Conservation (phyloP, 1,140 invertebrate genomes). For the Meloidogyne exigua region DNA sequence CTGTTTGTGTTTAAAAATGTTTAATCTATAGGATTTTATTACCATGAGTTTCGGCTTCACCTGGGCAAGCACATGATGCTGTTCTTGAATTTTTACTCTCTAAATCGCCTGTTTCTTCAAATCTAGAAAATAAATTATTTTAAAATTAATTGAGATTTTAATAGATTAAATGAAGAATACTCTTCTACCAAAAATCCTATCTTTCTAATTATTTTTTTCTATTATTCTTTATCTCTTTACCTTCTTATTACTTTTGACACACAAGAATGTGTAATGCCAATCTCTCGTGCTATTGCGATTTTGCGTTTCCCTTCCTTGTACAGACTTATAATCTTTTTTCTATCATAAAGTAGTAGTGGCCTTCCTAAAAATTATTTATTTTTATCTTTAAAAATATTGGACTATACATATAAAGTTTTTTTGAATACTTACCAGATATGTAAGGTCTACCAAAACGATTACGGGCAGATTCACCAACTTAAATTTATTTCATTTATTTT, state of each 20-base stretch:
- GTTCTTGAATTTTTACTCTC: constrained; percentile 21
- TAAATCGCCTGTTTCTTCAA: constrained; percentile 20
- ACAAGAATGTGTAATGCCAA: constrained; percentile 30
- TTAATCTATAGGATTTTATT: neutral
- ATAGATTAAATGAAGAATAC: too few species aligned
- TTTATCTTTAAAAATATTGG: neutral
- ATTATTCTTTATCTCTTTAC: neutral
- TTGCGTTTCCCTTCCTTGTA: constrained; percentile 11
- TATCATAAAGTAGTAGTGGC: constrained; percentile 22
- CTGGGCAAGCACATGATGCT: constrained; percentile 25
- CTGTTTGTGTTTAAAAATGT: neutral
- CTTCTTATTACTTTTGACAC: constrained; percentile 30
- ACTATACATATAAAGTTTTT: too few species aligned
- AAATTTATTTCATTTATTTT: neutral
- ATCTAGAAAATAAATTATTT: neutral
- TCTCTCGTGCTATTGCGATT: constrained; percentile 27
- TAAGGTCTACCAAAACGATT: constrained; percentile 28
- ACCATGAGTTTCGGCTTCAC: constrained; percentile 31
- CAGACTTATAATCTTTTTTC: constrained; percentile 22
- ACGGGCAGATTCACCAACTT: constrained; percentile 26
- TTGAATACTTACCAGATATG: constrained; percentile 12
- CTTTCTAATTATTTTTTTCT: neutral
- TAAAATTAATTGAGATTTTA: too few species aligned
- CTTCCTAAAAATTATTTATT: neutral
- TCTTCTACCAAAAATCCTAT: too few species aligned